Evolutionary conservation across 2,888 invertebrate species (phyloP).

Genomic region (Tetrapedia diversipes): DNA sequence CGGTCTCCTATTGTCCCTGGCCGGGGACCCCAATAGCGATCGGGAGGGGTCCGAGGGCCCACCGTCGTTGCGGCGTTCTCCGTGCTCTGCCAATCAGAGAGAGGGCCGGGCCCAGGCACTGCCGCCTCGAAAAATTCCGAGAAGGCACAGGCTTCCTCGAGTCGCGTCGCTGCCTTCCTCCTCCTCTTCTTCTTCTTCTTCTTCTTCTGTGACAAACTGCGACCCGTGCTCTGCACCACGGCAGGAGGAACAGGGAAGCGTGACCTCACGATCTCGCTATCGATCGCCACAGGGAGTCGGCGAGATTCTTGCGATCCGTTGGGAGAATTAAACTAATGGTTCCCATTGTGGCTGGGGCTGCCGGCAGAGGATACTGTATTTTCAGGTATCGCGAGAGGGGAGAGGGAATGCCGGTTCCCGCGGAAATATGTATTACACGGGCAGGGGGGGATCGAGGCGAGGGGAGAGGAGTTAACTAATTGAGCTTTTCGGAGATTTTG

Average conservation of each 20-base stretch:
- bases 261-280: constrained; percentile 46
- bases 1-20: constrained; percentile 67
- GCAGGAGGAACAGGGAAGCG: constrained; percentile 43
- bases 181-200: too few relatives aligned
- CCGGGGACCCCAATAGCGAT: constrained; percentile 59
- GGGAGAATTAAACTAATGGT: constrained; percentile 57
- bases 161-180: constrained; percentile 19
- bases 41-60: constrained; percentile 48
- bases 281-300: constrained; percentile 27
- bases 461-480: constrained; percentile 28
- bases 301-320: constrained; percentile 21
- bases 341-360: constrained; percentile 25
- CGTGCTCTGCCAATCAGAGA: constrained; percentile 41
- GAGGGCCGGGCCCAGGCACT: constrained; percentile 1
- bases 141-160: constrained; percentile 26
- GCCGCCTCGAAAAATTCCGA: constrained; percentile 29
- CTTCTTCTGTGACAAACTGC: constrained; percentile 47
- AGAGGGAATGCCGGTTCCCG: neutral
- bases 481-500: constrained; percentile 25
- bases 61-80: constrained; percentile 28
- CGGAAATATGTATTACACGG: too few relatives aligned
- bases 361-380: constrained; percentile 25
- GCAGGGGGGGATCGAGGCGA: too few relatives aligned
- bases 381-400: neutral
- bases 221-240: neutral